A percentile compares a stretch with the other conserved stretches of the same genome.
These are phyloP conservation scores for Saimiri boliviensis DNA, from an alignment of 2,113 vertebrate species.

Conservation along the genomic window DNA sequence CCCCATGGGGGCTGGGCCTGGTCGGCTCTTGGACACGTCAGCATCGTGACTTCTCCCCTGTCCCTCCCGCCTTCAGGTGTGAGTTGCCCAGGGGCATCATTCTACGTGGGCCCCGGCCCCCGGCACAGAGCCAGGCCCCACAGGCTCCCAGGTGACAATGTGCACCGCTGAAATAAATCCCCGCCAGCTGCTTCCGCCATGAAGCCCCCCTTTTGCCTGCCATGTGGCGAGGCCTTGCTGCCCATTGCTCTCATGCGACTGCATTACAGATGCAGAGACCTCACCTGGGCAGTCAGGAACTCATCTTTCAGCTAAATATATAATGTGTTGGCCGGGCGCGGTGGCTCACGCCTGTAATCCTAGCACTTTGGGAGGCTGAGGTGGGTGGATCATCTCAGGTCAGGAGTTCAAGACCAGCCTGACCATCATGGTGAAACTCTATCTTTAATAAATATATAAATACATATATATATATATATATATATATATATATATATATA, in stretches of 20 bases:
- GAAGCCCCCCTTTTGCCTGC: not conserved
- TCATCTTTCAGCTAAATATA: not conserved
- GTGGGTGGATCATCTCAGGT: too few relatives aligned
- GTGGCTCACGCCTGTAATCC: too few relatives aligned
- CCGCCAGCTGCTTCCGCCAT: not conserved
- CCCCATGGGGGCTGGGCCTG: not conserved
- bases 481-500: too few relatives aligned
- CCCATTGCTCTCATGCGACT: not conserved
- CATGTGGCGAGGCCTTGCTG: not conserved
- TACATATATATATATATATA: too few relatives aligned
- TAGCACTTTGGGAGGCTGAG: too few relatives aligned
- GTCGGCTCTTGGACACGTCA: not conserved
- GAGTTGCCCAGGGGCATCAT: too few relatives aligned
- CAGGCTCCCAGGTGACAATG: not conserved
- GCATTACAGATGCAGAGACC: not conserved
- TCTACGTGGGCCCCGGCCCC: rapidly evolving
- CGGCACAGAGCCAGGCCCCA: rapidly evolving
- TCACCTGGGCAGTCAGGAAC: not conserved
- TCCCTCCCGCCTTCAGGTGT: not conserved
- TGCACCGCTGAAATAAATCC: not conserved
- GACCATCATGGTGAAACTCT: too few relatives aligned
- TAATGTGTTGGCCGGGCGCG: too few relatives aligned
- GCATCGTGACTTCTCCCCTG: not conserved
- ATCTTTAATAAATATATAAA: too few relatives aligned
- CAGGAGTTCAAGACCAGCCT: too few relatives aligned